Conservation (phyloP, 2,113 vertebrate species). For the Nycticorax nycticorax region DNA sequence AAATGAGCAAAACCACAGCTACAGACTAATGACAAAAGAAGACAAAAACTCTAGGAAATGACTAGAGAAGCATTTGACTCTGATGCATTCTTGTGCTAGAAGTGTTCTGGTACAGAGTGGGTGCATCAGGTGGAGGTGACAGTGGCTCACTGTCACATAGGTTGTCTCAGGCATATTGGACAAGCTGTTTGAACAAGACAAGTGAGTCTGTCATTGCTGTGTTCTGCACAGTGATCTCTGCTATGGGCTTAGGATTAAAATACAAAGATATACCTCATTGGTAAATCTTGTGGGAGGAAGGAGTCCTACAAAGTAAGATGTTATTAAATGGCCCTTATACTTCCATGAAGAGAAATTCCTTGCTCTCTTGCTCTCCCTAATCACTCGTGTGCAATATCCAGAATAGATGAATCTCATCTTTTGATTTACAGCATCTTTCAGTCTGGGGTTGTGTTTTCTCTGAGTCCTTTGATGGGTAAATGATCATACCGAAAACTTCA, state of each 20-base stretch:
- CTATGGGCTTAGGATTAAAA: background rate
- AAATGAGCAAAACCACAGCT: background rate
- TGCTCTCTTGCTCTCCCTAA: background rate
- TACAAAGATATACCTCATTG: background rate
- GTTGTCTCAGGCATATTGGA: background rate
- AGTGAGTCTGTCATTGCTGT: background rate
- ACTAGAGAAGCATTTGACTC: background rate
- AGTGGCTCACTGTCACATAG: too few relatives aligned
- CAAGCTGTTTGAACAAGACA: background rate
- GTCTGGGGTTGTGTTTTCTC: background rate
- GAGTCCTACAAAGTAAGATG: background rate
- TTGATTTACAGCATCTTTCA: background rate
- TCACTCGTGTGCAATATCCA: background rate
- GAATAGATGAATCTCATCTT: background rate
- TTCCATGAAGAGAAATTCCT: background rate
- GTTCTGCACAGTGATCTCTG: background rate
- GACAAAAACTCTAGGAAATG: background rate
- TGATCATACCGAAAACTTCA: accelerated
- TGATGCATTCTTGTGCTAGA: background rate
- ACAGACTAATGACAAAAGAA: background rate
- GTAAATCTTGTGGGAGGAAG: background rate
- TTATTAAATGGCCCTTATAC: background rate
- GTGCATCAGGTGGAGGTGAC: background rate
- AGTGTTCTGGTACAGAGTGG: background rate
- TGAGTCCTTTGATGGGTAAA: background rate